Percentiles rank a stretch among this genome's conserved stretches.
Conservation (phyloP, 2,113 vertebrate species). For the Bubo scandiacus region DNA sequence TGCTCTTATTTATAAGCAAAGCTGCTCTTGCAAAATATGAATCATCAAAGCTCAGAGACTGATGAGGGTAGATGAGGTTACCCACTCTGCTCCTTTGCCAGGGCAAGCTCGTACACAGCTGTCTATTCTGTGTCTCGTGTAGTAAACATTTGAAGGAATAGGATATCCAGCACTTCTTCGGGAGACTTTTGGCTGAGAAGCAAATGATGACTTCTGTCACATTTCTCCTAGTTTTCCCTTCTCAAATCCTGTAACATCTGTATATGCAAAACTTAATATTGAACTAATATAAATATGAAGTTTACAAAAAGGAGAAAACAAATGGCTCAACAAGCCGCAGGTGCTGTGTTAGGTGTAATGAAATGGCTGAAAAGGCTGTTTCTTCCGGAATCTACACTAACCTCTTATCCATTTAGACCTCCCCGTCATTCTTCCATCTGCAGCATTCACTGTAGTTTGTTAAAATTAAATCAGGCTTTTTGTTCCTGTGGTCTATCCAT, state of each 20-base stretch:
- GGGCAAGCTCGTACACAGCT: background rate
- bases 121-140: background rate
- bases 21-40: slow-evolving; percentile 19
- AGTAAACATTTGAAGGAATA: slow-evolving; percentile 6
- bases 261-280: background rate
- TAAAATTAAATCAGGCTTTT: slow-evolving; percentile 27
- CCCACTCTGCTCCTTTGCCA: background rate
- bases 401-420: background rate
- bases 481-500: background rate
- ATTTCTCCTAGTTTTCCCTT: background rate
- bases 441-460: background rate
- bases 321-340: background rate
- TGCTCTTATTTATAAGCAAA: slow-evolving; percentile 53
- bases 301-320: background rate
- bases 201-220: background rate
- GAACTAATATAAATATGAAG: background rate
- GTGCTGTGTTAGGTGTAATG: background rate
- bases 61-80: slow-evolving; percentile 53
- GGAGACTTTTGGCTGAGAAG: background rate
- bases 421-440: background rate
- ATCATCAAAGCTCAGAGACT: slow-evolving; percentile 34
- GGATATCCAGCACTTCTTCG: background rate
- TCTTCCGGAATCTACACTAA: background rate
- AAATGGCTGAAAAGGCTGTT: background rate
- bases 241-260: background rate